Base-by-base conservation (phyloP, 2,797 vertebrate genomes). In the Chrosomus eos region DNA sequence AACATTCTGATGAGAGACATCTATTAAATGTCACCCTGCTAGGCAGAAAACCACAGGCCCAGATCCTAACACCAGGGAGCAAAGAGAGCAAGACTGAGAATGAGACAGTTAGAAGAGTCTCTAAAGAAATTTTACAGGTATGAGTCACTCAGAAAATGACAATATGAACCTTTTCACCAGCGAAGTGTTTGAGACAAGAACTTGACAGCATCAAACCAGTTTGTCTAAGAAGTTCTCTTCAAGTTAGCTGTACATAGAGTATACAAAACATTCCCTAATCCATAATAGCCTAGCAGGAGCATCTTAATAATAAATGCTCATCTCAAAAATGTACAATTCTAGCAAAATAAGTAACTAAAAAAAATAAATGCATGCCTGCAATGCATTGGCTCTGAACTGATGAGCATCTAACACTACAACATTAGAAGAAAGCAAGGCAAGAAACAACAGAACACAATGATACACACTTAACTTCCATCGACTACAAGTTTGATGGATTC, bases 1-100 rank as follows among this genome's bases (percentile, higher is more conserved):
- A 92, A 90, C 91, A 93, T 94, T 93, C 90, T 91, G 87, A 81
- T 60, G 85, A 90, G 88, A 87, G 88, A 86, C 88, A 70, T 82
- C 89, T 85, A 90, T 88, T 90, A 92, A 93, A 93, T 93, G 92
- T 92, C 92, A 93, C 88, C 89, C 88, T 86, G 82, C 87, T 84
- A 88, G 84, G 90, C 85, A 90, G 10, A 84, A 51, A 79, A 86
- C 81, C 85, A 87, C 82, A 83, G 80, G 82, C 82, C 75, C 74
- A 51, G 79, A 82, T 66, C 67, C 76, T n/a, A 73, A 87, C 82
- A 88, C 74, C 72, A 31, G 74, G 67, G 81, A 77, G 81, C 67
- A 79, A 36, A 73, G 85, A 83, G 60, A 83, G 74, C 19, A 26
- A 66, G 60, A 66, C 77, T 68, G 78, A 82, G 70, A 81, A 48